Base-by-base conservation (phyloP, 2,113 vertebrate genomes). In the Callocephalon fimbriatum region DNA sequence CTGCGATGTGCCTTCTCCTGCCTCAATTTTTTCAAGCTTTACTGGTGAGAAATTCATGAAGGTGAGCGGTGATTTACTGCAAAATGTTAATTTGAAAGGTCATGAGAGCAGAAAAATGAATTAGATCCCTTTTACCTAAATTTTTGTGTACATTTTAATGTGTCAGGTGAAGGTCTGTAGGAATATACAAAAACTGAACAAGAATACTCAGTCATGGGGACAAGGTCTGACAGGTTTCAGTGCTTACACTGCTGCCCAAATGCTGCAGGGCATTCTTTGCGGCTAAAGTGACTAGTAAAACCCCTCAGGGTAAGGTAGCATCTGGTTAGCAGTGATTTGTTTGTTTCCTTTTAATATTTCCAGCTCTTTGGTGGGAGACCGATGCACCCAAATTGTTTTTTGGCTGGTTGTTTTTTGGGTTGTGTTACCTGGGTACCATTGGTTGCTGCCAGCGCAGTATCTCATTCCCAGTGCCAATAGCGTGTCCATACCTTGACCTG, bases 171-270 rank as follows among this genome's bases (percentile, higher is more conserved):
- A 70, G 22, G 50, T 58, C 53, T 73, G 13, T 42, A 44, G 59
- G n/a, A 77, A 38, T 53, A 23, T 31, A 45, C 7, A 40, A 58
- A 67, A 73, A 7, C 19, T 25, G 61, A 38, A 22, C 5, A 17
- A 26, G 31, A n/a, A 18, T 13, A 17, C 18, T n/a, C 9, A 5
- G 19, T 65, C 42, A 8, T 0, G 1, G 42, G 51, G 29, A 3
- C 15, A 22, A 10, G n/a, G 22, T 21, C 8, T 73, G 71, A 18
- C 29, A 42, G 76, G 12, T 45, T 56, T 61, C 53, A 15, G 63
- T 25, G 11, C 12, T 35, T n/a, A 7, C 5, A 8, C 4, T 2
- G 0, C 32, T 32, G 9, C 5, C 12, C 2, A 2, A 35, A 9
- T 29, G 56, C 67, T 35, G 31, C 8, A 19, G 56, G 47, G 17